Evolutionary conservation across 2,113 vertebrate species (phyloP).

Genomic region (Sorex araneus): DNA sequence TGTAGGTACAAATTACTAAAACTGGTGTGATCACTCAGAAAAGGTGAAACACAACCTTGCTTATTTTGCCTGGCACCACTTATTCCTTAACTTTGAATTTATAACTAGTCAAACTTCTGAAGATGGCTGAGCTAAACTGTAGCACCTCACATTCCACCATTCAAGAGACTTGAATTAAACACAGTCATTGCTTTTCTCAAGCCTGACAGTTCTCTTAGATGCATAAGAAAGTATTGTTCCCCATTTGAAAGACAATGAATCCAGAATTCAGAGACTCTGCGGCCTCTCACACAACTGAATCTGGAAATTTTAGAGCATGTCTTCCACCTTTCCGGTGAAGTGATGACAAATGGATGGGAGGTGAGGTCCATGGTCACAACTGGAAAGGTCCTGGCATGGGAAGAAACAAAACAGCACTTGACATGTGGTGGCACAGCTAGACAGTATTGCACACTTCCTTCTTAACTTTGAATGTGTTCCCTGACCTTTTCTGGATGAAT

Average conservation of each 20-base stretch:
- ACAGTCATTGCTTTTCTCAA: not conserved
- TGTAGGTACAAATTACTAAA: not conserved
- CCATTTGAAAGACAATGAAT: not conserved
- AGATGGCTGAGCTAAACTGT: not conserved
- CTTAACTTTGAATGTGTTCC: not conserved
- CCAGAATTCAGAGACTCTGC: not conserved
- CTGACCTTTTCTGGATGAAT: not conserved
- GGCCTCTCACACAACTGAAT: not conserved
- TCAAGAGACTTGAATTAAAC: not conserved
- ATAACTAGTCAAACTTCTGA: slow-evolving; percentile 15
- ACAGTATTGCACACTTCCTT: not conserved
- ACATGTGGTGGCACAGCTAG: too few species aligned
- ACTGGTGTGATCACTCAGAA: not conserved
- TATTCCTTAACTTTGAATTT: slow-evolving; percentile 38
- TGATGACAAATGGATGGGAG: not conserved
- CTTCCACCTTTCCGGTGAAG: not conserved
- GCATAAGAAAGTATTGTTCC: not conserved
- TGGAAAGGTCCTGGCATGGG: not conserved
- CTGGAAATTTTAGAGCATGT: not conserved
- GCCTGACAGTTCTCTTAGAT: not conserved
- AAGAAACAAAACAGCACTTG: not conserved
- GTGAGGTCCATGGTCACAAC: not conserved
- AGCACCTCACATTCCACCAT: not conserved
- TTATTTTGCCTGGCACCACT: slow-evolving; percentile 8
- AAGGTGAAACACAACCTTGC: slow-evolving; percentile 7